phyloP scores from a whole-genome alignment of 1,140 invertebrate species.

The Meloidogyne hapla region DNA sequence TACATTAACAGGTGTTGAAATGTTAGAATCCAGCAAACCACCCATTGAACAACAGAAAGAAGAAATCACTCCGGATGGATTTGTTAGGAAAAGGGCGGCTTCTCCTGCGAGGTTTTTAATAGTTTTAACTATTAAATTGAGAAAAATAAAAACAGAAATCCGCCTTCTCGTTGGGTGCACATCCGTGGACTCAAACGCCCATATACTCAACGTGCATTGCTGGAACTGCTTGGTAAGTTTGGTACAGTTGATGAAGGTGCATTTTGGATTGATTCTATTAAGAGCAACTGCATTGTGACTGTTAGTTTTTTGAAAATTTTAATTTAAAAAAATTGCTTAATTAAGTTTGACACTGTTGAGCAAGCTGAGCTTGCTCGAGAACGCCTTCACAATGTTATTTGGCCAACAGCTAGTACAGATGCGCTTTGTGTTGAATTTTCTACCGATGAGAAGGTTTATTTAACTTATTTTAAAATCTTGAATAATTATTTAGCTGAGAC shows the following conservation, averaged over 20 bases:
- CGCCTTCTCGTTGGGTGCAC: slow-evolving; percentile 37
- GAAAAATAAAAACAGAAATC: slow-evolving; percentile 30
- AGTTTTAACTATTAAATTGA: not conserved
- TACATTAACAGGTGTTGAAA: not conserved
- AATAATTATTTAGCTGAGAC: slow-evolving; percentile 21
- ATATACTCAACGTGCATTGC: slow-evolving; percentile 41
- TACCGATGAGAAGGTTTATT: slow-evolving; percentile 39
- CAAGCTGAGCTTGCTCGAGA: slow-evolving; percentile 44
- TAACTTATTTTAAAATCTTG: not conserved
- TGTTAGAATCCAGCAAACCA: slow-evolving; percentile 18
- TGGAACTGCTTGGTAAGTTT: slow-evolving; percentile 38
- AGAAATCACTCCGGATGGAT: slow-evolving; percentile 28
- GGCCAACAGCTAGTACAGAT: slow-evolving; percentile 42
- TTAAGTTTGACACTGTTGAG: slow-evolving; percentile 48
- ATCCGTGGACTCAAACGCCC: slow-evolving; percentile 52
- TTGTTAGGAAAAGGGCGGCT: slow-evolving; percentile 25
- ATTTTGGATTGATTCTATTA: slow-evolving; percentile 57
- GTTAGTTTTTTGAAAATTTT: slow-evolving; percentile 20
- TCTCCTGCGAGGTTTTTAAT: slow-evolving; percentile 36
- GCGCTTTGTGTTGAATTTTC: slow-evolving; percentile 44
- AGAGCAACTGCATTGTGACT: slow-evolving; percentile 56
- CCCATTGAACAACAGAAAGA: slow-evolving; percentile 5
- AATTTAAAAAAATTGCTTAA: slow-evolving; percentile 16
- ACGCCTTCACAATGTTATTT: slow-evolving; percentile 40
- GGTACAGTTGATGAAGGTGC: slow-evolving; percentile 38